These are phyloP conservation scores for Liasis olivaceus DNA, from an alignment of 2,797 vertebrate genomes.

Conservation along the genomic window DNA sequence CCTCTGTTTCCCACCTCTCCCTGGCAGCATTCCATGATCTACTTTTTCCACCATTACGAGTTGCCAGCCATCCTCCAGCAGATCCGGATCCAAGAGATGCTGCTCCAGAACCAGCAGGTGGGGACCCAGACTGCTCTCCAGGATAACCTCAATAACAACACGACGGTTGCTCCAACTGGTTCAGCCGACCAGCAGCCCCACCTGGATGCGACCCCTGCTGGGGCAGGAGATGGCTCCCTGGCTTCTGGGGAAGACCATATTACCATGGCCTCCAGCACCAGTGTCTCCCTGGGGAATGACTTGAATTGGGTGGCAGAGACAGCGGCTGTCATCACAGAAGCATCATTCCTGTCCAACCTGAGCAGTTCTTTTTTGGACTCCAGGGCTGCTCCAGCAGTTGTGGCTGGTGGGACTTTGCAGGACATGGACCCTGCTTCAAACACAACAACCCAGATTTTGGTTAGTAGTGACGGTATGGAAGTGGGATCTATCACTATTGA, in stretches of 20 bases:
- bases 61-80: slow-evolving; percentile 96
- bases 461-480: slow-evolving; percentile 39
- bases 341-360: slow-evolving; percentile 78
- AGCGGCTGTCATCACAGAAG: slow-evolving; percentile 84
- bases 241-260: slow-evolving; percentile 16
- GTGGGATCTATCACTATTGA: slow-evolving; percentile 65
- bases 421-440: slow-evolving; percentile 24
- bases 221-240: slow-evolving; percentile 4
- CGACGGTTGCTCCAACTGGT: not conserved
- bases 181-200: slow-evolving; percentile 36
- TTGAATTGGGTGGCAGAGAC: slow-evolving; percentile 91
- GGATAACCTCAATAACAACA: slow-evolving; percentile 94
- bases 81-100: slow-evolving; percentile 95
- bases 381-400: fast-evolving
- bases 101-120: slow-evolving; percentile 91
- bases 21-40: slow-evolving; percentile 95
- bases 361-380: slow-evolving; percentile 69
- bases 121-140: slow-evolving; percentile 89
- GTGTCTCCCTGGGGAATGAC: slow-evolving; percentile 58
- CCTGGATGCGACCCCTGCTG: fast-evolving
- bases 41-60: slow-evolving; percentile 98
- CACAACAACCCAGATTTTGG: slow-evolving; percentile 66
- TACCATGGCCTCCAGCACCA: slow-evolving; percentile 5
- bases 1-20: not conserved
- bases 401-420: slow-evolving; percentile 24